Evolutionary conservation across 2,113 vertebrate genomes (phyloP), one percentile per base, ranked within the genome.

Genomic region (Chaetura pelagica): DNA sequence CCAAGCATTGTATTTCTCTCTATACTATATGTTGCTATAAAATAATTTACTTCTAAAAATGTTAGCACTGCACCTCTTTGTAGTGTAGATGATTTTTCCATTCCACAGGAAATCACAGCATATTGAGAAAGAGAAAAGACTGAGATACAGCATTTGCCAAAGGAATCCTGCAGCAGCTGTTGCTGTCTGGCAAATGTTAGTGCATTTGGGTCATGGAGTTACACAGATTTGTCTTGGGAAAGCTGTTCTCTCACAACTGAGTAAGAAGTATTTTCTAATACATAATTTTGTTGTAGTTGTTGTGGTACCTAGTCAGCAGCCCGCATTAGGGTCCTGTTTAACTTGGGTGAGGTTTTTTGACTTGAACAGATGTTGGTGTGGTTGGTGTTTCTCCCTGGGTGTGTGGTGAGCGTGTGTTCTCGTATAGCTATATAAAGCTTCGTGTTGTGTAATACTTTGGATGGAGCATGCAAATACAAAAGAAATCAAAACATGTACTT

Each of bases 371-470:
- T 93, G 81, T 78, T 84, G 40, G 29, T 69, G 72, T 77, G 61
- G 32, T 86, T 89, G 83, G 63, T 55, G 8, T 87, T 95, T 87
- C 92, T 61, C 24, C n/a, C 61, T 63, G 89, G 42, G 10, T 51
- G 19, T 30, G 26, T 87, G 61, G 27, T 52, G 73, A 68, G 27
- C 2, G 1, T 80, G 7, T 84, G 57, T 74, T 91, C 48, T 93
- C 1, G 0, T 84, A 49, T 32, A 84, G 68, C 90, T 90, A 26
- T 92, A 44, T 80, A 89, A 93, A 90, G 48, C 76, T 87, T 83
- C 30, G 12, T 27, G 64, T 93, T 95, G 90, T 91, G 59, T 92
- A 96, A 96, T 61, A 3, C 62, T 94, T 92, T 51, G 92, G 88
- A 86, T 61, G 61, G 88, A 75, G 73, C 76, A 81, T 68, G 83